Evolutionary conservation across 2,888 invertebrate species (phyloP).

Genomic region (Lycophotia porphyrea): DNA sequence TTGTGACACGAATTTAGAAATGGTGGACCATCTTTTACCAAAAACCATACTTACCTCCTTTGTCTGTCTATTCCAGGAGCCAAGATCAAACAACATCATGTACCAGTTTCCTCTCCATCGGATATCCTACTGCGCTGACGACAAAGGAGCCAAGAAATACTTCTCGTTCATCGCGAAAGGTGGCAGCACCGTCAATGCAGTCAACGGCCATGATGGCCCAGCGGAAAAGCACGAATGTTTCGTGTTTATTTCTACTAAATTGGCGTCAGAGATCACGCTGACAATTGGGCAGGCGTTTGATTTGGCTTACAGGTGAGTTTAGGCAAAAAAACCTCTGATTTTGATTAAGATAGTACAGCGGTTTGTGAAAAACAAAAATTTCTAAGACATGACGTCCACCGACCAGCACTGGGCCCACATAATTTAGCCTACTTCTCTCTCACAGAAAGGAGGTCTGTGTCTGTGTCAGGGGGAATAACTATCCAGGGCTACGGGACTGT

Average conservation of each 20-base stretch:
- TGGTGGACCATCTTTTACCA: not conserved
- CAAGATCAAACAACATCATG: constrained; percentile 94
- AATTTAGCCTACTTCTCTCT: too few relatives aligned
- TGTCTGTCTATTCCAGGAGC: constrained; percentile 89
- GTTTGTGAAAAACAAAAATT: too few relatives aligned
- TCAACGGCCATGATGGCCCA: constrained; percentile 81
- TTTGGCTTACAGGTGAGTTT: constrained; percentile 95
- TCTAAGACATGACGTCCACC: too few relatives aligned
- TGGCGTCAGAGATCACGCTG: constrained; percentile 99
- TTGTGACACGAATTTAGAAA: too few relatives aligned
- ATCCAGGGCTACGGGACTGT: too few relatives aligned
- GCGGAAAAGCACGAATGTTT: constrained; percentile 97
- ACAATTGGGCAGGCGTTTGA: constrained; percentile 99
- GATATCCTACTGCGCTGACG: constrained; percentile 99
- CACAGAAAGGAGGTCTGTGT: too few relatives aligned
- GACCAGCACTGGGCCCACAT: too few relatives aligned
- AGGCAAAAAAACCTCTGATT: not conserved
- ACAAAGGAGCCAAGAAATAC: constrained; percentile 99
- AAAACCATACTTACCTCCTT: not conserved
- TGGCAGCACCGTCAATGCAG: constrained; percentile 80
- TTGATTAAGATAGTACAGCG: not conserved
- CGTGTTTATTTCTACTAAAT: constrained; percentile 98
- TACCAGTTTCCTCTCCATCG: constrained; percentile 99
- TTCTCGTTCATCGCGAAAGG: constrained; percentile 98
- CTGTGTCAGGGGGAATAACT: too few relatives aligned